Conservation (phyloP, 2,888 invertebrate species). For the Hololepta plana region DNA sequence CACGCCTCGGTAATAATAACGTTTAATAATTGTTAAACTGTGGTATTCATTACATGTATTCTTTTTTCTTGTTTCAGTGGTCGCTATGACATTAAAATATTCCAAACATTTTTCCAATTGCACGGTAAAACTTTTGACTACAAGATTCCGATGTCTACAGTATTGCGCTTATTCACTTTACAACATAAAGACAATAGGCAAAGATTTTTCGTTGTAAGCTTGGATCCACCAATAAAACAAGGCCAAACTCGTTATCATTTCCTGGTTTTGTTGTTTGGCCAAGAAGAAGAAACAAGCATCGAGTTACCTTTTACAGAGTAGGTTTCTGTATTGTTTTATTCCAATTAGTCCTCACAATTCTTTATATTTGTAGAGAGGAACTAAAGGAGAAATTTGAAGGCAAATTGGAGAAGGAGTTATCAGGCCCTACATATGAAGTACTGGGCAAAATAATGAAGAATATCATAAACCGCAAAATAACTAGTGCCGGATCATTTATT, state of each 20-base stretch:
- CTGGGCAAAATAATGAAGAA: conserved; percentile 94
- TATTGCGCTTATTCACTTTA: conserved; percentile 79
- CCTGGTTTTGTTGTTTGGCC: conserved; percentile 81
- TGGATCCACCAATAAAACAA: conserved; percentile 98
- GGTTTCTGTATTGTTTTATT: conserved; percentile 23
- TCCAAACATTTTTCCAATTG: conserved; percentile 77
- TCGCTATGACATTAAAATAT: conserved; percentile 91
- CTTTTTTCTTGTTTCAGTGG: conserved; percentile 53
- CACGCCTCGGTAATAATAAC: conserved; percentile 63
- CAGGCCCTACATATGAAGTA: conserved; percentile 89
- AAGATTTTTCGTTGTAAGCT: conserved; percentile 93
- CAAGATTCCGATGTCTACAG: conserved; percentile 96
- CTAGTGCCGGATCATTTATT: conserved; percentile 81
- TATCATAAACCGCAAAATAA: conserved; percentile 84
- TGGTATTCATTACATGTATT: neutral
- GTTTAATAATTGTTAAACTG: conserved; percentile 5
- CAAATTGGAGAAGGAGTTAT: conserved; percentile 75
- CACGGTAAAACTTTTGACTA: conserved; percentile 99
- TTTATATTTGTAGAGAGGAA: conserved; percentile 48
- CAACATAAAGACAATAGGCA: conserved; percentile 97
- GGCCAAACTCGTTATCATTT: conserved; percentile 98
- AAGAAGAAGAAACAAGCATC: conserved; percentile 83
- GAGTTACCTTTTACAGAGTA: conserved; percentile 86
- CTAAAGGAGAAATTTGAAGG: conserved; percentile 85
- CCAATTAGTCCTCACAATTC: neutral